Evolutionary conservation across 2,113 vertebrate species (phyloP).

Genomic region (Parotia lawesii): DNA sequence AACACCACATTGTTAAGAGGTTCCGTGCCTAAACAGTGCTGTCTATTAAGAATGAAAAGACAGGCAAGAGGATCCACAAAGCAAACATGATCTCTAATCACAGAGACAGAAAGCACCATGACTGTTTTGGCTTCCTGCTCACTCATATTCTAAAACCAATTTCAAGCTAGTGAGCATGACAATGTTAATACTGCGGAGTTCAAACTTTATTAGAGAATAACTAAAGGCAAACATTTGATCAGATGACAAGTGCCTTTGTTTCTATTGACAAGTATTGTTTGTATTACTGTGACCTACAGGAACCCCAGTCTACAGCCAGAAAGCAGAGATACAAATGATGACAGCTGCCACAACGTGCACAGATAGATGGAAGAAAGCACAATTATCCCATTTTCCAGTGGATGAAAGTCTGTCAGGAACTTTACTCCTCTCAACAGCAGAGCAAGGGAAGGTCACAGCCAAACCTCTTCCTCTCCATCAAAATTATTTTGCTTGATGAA

Average conservation of each 20-base stretch:
- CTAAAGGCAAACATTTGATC: slow-evolving; percentile 6
- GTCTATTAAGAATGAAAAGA: background rate
- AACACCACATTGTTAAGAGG: background rate
- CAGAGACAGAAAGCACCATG: background rate
- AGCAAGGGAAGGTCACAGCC: background rate
- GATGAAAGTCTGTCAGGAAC: background rate
- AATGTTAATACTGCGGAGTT: background rate
- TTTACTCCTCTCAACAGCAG: background rate
- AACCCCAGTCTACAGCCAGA: slow-evolving; percentile 9
- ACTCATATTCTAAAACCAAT: background rate
- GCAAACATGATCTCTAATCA: background rate
- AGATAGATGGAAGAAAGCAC: slow-evolving; percentile 20
- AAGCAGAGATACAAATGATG: background rate
- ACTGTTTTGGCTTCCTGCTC: background rate
- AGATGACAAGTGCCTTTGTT: slow-evolving; percentile 5
- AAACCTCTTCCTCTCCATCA: background rate
- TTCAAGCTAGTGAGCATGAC: background rate
- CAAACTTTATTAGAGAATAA: slow-evolving; percentile 23
- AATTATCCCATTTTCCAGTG: background rate
- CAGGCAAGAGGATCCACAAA: background rate
- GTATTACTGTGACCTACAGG: background rate
- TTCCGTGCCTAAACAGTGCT: background rate
- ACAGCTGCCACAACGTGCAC: background rate
- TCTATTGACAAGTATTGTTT: slow-evolving; percentile 22
- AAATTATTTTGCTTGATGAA: background rate